These are phyloP conservation scores for Lithosia quadra DNA, from an alignment of 2,888 invertebrate genomes.

Conservation along the genomic window DNA sequence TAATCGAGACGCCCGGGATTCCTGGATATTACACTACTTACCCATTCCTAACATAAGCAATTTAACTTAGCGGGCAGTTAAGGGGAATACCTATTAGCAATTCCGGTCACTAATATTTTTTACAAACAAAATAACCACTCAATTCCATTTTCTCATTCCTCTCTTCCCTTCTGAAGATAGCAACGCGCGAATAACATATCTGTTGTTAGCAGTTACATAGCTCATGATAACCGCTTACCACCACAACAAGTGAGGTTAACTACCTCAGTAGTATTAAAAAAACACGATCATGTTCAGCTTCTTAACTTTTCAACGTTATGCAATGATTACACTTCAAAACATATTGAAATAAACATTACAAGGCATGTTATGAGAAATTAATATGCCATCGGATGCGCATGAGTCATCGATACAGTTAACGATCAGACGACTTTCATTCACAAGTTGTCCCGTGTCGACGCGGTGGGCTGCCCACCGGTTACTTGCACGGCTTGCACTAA, in stretches of 20 bases:
- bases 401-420: constrained; percentile 20
- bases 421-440: constrained; percentile 22
- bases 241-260: no score
- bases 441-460: not conserved
- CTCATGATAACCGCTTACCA: not conserved
- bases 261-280: not conserved
- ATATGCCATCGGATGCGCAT: not conserved
- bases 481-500: not conserved
- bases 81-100: no score
- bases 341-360: not conserved
- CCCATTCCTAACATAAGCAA: no score
- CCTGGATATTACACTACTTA: no score
- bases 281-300: not conserved
- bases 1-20: no score
- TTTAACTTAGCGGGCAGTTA: no score
- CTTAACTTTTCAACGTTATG: not conserved
- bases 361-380: not conserved
- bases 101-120: no score
- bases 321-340: constrained; percentile 6
- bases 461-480: not conserved
- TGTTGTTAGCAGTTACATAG: no score
- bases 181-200: no score
- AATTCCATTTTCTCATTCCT: no score
- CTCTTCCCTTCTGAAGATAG: no score
- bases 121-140: no score